Conservation (phyloP, 2,797 vertebrate species). For the Florisuga fusca region DNA sequence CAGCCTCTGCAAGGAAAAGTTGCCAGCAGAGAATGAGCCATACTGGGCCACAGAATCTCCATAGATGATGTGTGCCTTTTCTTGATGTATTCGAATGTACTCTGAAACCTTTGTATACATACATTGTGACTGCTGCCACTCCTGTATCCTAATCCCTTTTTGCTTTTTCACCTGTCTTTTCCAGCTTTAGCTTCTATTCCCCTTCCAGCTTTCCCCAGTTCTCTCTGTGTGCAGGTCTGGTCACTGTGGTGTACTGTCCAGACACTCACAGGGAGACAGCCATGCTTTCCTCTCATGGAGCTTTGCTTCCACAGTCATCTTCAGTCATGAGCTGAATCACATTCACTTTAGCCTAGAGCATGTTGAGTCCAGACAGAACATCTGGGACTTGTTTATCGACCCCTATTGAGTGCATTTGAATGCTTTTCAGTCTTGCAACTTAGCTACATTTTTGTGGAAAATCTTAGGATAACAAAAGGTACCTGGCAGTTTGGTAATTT, state of each 20-base stretch:
- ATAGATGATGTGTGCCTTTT: neutral
- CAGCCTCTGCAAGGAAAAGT: neutral
- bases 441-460: neutral
- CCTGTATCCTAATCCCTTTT: neutral
- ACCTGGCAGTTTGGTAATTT: neutral
- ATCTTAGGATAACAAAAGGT: neutral
- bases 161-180: neutral
- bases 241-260: neutral
- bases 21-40: neutral
- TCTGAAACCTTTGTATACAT: neutral
- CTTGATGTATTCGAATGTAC: neutral
- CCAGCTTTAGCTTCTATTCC: neutral
- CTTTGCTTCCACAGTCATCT: neutral
- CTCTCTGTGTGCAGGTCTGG: neutral
- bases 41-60: neutral
- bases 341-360: conserved; percentile 31
- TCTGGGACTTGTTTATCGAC: conserved; percentile 5
- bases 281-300: neutral
- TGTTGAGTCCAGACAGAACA: conserved; percentile 32
- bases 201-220: neutral
- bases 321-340: conserved; percentile 12
- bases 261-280: neutral
- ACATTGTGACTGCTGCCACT: neutral
- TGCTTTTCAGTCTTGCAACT: neutral
- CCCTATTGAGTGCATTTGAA: neutral